Evolutionary conservation across 2,888 invertebrate genomes (phyloP).

Genomic region (Amitus sp.): DNA sequence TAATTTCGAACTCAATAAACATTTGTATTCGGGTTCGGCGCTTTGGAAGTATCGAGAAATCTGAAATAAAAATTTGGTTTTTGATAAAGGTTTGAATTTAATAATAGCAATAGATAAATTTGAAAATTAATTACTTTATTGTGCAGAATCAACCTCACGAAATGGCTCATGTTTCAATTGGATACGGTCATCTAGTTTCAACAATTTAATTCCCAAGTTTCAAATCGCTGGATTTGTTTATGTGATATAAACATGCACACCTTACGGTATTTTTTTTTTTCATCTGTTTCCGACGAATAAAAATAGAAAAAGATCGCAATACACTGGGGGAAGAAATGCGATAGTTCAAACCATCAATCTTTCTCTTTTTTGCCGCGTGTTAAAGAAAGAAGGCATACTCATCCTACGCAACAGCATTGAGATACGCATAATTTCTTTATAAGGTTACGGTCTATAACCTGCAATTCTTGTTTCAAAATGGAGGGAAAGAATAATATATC

Average conservation of each 20-base stretch:
- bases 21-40: conserved; percentile 29
- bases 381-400: background rate
- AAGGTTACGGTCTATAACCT: too few species aligned
- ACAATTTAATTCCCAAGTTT: too few species aligned
- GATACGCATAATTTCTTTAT: too few species aligned
- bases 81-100: too few species aligned
- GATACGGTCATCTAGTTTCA: too few species aligned
- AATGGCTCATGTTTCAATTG: background rate
- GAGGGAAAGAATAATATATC: conserved; percentile 52
- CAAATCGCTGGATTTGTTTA: background rate
- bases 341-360: too few species aligned
- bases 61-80: conserved; percentile 45
- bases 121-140: background rate
- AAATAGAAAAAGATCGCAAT: too few species aligned
- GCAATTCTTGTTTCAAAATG: conserved; percentile 55
- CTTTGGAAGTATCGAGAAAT: conserved; percentile 43
- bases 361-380: too few species aligned
- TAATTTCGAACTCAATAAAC: conserved; percentile 41
- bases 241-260: background rate
- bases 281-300: too few species aligned
- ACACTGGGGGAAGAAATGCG: too few species aligned
- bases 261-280: too few species aligned
- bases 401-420: background rate
- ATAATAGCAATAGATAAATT: too few species aligned
- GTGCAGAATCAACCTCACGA: background rate